Base-by-base conservation (phyloP, 2,113 vertebrate species). In the Platycercus adscitus region DNA sequence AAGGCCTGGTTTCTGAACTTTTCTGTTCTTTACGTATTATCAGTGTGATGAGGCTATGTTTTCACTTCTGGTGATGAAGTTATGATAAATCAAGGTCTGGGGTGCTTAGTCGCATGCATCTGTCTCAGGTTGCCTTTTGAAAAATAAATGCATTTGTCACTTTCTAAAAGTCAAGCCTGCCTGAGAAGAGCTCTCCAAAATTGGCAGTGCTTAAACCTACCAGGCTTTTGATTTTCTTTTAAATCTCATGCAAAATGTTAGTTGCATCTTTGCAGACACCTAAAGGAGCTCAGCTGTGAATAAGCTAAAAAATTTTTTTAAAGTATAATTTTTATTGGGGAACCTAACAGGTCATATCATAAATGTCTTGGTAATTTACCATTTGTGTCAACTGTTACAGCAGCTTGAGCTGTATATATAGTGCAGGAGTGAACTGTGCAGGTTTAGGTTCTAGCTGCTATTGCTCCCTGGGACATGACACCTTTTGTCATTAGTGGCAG, bases 141-240 rank as follows among this genome's bases (percentile, higher is more conserved):
- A 80, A 84, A 91, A 81, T 83, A 37, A 87, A 89, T 61, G 77
- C 1, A 0, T 93, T 96, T 95, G 84, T 96, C 88, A 65, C 90
- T 91, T 93, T 63, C 69, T 93, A 94, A 96, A 97, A 96, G 93
- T 95, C 93, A 96, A 96, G 91, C 58, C 91, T 95, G 85, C 81
- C 56, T 93, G 73, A 96, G 93, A 95, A 95, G 94, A 95, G 93
- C 94, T 97, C 96, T 96, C 91, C 93, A 96, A 91, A 96, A 84
- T 82, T 97, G 95, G 94, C 95, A 95, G 70, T 1, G 0, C 77
- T 95, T 91, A 92, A 81, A 91, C 37, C 50, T 85, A 84, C 43
- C 47, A 47, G 26, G 26, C 56, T 75, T 77, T 78, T 91, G 53
- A 19, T 64, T 80, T 52, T 61, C 33, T 70, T 31, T 12, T 11